Evolutionary conservation across 2,797 vertebrate species (phyloP).

Genomic region (Melanotaenia maccullochi): DNA sequence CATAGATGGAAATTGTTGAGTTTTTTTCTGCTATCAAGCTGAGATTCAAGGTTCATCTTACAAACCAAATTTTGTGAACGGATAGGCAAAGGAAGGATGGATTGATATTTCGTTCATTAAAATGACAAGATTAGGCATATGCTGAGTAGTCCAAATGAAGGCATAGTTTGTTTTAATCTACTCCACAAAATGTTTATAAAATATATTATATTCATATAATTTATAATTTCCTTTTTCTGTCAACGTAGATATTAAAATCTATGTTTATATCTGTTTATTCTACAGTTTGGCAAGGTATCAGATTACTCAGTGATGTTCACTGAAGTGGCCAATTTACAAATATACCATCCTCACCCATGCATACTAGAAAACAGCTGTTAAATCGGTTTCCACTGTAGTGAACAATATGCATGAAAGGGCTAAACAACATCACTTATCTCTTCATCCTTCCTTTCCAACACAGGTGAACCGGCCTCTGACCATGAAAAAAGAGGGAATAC

Average conservation of each 20-base stretch:
- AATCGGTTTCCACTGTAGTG: background rate
- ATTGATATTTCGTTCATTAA: background rate
- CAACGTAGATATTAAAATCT: too few species aligned
- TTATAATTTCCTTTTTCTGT: background rate
- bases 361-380: background rate
- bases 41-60: background rate
- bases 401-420: too few species aligned
- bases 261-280: too few species aligned
- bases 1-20: background rate
- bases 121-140: background rate
- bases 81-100: background rate
- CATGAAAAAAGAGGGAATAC: slow-evolving; percentile 99
- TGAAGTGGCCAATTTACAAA: too few species aligned
- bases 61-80: background rate
- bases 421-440: slow-evolving; percentile 10
- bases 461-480: slow-evolving; percentile 98
- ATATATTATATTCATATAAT: too few species aligned
- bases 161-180: background rate
- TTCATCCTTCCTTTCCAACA: slow-evolving; percentile 17
- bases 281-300: too few species aligned
- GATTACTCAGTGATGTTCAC: too few species aligned
- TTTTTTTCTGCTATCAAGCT: background rate
- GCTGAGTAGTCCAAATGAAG: background rate
- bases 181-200: too few species aligned
- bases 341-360: too few species aligned